phyloP scores from a whole-genome alignment of 23 tunicate genomes.

The Botrylloides violaceus region DNA sequence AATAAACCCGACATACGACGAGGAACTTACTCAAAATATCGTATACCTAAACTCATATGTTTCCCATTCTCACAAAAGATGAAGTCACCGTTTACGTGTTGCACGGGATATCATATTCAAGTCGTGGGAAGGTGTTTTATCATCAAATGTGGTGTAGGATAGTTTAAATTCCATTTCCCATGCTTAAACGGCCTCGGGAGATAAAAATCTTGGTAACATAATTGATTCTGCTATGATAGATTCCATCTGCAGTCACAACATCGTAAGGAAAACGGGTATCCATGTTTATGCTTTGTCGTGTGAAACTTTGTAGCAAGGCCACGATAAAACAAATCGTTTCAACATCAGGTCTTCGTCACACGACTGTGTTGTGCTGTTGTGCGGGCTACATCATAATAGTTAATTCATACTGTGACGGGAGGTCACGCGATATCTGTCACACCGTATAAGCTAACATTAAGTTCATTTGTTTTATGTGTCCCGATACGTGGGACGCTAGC shows the following conservation, averaged over 20 bases:
- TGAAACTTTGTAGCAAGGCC: neutral
- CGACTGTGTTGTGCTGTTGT: neutral
- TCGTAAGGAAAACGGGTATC: neutral
- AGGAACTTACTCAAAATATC: constrained; percentile 1
- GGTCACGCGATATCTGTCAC: neutral
- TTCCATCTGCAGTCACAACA: constrained; percentile 1
- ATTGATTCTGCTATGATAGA: neutral
- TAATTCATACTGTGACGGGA: no score
- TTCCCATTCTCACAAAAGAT: neutral
- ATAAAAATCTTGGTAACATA: neutral
- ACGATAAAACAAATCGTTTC: neutral
- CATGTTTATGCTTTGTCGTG: neutral
- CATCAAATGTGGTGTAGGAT: neutral
- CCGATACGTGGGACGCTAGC: neutral
- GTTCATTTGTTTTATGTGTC: neutral
- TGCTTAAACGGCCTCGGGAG: neutral
- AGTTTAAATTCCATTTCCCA: neutral
- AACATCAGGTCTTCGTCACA: neutral
- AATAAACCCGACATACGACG: constrained; percentile 6
- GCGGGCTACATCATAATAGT: no score
- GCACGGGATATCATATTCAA: neutral
- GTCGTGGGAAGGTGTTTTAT: neutral
- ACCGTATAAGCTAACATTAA: neutral
- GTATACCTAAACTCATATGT: neutral
- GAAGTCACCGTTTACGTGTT: neutral